These are phyloP conservation scores for Lithosia quadra DNA, from an alignment of 2,888 invertebrate genomes.

Conservation along the genomic window DNA sequence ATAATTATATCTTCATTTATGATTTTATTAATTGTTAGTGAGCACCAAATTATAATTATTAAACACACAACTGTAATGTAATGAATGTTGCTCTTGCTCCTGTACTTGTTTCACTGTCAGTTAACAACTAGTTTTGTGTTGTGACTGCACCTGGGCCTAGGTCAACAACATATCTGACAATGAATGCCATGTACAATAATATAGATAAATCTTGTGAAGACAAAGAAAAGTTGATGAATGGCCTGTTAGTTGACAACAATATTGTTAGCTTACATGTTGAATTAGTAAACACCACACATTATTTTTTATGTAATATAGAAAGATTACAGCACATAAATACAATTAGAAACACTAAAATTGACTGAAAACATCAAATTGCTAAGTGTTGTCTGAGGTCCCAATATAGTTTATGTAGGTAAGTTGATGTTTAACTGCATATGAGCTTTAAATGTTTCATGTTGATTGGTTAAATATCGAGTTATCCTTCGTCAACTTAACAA, in stretches of 20 bases:
- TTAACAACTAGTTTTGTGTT: not conserved
- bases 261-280: not conserved
- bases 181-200: not conserved
- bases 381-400: conserved; percentile 1
- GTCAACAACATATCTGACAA: not conserved
- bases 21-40: not conserved
- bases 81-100: not conserved
- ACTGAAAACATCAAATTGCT: not conserved
- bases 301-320: not conserved
- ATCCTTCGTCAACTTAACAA: not conserved
- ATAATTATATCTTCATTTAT: too few species aligned
- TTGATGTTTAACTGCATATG: conserved; percentile 17
- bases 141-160: not conserved
- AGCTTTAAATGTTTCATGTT: not conserved
- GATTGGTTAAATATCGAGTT: not conserved
- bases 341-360: not conserved
- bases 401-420: conserved; percentile 20
- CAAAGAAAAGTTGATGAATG: not conserved
- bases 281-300: not conserved
- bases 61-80: too few species aligned
- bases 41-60: too few species aligned
- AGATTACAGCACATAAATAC: not conserved
- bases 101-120: not conserved
- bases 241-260: not conserved
- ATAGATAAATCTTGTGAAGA: not conserved